Evolutionary conservation across 2,888 invertebrate genomes (phyloP), one percentile per base, ranked within the genome.

Genomic region (Drosophila longiperda): DNA sequence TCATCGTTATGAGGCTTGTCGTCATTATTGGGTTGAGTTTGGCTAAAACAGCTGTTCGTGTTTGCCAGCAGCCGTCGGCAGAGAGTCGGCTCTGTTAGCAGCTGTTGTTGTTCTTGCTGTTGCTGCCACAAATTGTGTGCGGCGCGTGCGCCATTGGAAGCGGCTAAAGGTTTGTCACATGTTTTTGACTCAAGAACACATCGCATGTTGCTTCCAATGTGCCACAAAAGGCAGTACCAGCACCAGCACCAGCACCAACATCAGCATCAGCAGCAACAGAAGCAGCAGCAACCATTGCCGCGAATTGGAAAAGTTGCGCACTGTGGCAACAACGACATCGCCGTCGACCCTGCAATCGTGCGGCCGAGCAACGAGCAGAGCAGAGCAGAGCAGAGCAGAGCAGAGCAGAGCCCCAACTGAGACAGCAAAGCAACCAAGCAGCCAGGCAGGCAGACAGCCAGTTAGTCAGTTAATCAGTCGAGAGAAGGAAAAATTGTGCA

Each of bases 101-200:
- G 85, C 88, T 85, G 84, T 86, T 87, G 82, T 64, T 82, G 76
- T 61, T n/a, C n/a, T n/a, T 71, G 73, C 9, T 59, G 38, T 12
- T 61, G 60, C 5, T 54, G 58, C 5, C 48, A 45, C 45, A 15
- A 36, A 36, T 40, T 59, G 50, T n/a, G 55, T 66, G 69, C 40
- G 20, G 85, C 85, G 86, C 73, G 34, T 78, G 89, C 86, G 89
- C 61, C 64, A 80, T 67, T 89, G 89, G 86, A 89, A 89, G 73
- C 73, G 63, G 70, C 69, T 68, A 66, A 75, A 73, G 65, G 57
- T 58, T 65, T 72, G 81, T 89, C 85, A 86, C 85, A 86, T 86
- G 85, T 86, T 86, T 80, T 50, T 50, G 38, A 42, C 54, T 62
- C 54, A 62, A 48, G 54, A 66, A 77, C 79, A 82, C 75, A 74